Evolutionary conservation across 2,797 vertebrate genomes (phyloP).

Genomic region (Zalophus californianus): DNA sequence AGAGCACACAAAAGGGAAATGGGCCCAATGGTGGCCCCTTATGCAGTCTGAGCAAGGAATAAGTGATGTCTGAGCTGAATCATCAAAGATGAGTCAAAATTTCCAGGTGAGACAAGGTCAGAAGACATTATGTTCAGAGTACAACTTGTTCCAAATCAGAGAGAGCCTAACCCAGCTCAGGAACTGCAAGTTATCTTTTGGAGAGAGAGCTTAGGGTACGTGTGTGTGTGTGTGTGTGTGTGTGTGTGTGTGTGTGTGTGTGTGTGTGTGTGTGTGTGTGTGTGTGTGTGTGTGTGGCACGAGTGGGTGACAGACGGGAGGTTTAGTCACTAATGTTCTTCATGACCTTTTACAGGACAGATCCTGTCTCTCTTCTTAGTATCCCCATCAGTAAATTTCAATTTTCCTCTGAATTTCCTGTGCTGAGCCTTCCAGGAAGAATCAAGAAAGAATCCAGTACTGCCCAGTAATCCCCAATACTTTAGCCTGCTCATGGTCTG

Average conservation of each 20-base stretch:
- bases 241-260: background rate
- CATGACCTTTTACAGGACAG: background rate
- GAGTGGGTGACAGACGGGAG: background rate
- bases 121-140: slow-evolving; percentile 30
- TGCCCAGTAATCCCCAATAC: background rate
- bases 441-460: background rate
- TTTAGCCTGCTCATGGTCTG: background rate
- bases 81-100: slow-evolving; percentile 67
- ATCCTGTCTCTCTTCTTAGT: slow-evolving; percentile 20
- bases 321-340: background rate
- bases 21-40: background rate
- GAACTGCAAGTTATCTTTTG: background rate
- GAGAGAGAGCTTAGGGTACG: background rate
- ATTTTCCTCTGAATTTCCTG: background rate
- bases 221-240: background rate
- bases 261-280: background rate
- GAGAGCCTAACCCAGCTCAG: background rate
- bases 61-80: slow-evolving; percentile 26
- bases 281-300: background rate
- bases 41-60: background rate
- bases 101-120: slow-evolving; percentile 51
- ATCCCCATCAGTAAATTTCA: background rate
- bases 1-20: background rate
- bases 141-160: slow-evolving; percentile 60
- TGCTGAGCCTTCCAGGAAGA: background rate